Evolutionary conservation across 2,113 vertebrate genomes (phyloP), one percentile per base, ranked within the genome.

Genomic region (Paramormyrops kingsleyae): DNA sequence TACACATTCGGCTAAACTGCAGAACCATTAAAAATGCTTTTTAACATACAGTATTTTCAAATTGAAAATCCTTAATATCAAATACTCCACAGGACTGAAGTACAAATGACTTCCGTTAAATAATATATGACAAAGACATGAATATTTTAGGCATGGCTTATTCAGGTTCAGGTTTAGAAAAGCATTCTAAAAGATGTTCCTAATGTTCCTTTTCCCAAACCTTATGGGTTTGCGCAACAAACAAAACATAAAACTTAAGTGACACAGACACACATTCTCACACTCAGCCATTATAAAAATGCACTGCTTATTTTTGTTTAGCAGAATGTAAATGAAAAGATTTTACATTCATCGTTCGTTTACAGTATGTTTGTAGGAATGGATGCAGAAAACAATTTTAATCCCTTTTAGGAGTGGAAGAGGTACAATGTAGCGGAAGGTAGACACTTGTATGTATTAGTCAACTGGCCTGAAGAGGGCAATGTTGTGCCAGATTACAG

Each of bases 381-480:
- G 13, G 27, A 17, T 42, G 15, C 31, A 39, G 74, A 42, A 80
- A 42, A 83, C 31, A 5, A 46, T 83, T 42, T 42, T 83, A 83
- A 17, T 44, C 77, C 39, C 19, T 44, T 44, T 83, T 46, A 42
- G 19, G 15, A 42, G 19, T 21, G 77, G 17, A 80, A 80, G 62
- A 66, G 35, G 31, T 17, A n/a, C 15, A 88, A 59, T 62, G 35
- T n/a, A 35, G 27, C 17, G 10, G 50, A 17, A 62, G 27, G 15
- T 70, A 70, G 59, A 15, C 15, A 7, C 17, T 21, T 17, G 47
- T 39, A 15, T 44, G 2, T 21, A 83, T 46, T 46, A 77, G 15
- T 77, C 88, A 27, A 80, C 5, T 66, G 62, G n/a, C 66, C 88
- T 77, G 46, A 49, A 89, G 88, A 89, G 88, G 88, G 88, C 88